Evolutionary conservation across 2,797 vertebrate genomes (phyloP), one percentile per base, ranked within the genome.

Genomic region (Hafferia zeledoni): DNA sequence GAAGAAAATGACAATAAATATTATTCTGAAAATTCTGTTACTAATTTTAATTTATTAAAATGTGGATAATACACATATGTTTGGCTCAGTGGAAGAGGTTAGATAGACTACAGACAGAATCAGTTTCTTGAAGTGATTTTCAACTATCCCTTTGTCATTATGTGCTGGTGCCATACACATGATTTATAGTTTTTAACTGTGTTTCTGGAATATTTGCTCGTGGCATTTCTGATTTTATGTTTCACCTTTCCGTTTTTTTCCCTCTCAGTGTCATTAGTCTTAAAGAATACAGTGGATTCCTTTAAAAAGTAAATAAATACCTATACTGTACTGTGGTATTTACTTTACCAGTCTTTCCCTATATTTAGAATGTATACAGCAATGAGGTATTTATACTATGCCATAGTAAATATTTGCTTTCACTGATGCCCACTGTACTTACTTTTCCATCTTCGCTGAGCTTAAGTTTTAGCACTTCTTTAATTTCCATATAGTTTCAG

Each of bases 341-440:
- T 96, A 89, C 86, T 94, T 94, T 97, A 83, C 71, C 56, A 91
- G 76, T 92, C 53, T 95, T 61, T 94, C 56, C 75, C 83, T 96
- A 95, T 96, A 97, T 97, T 97, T 97, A 97, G 96, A 96, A 96
- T 89, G 74, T 95, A 96, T 97, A 95, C 90, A 89, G 92, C 90
- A 96, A 92, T 93, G 93, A 95, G 81, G 80, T 93, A 83, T 96
- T 97, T 96, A 95, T 95, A 79, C 79, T 94, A 95, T 96, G 94
- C 95, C 95, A 96, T 96, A 93, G 83, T 94, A 97, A 97, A 97
- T 95, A 87, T 97, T 97, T 97, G 47, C 89, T 96, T 96, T 97
- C 82, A 77, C 23, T 95, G 89, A 64, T 94, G 61, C 52, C 86
- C 84, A 87, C 93, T 95, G 83, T 89, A 96, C 88, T 96, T 93